These are phyloP conservation scores for Florisuga fusca DNA, from an alignment of 2,797 vertebrate genomes.

Conservation along the genomic window DNA sequence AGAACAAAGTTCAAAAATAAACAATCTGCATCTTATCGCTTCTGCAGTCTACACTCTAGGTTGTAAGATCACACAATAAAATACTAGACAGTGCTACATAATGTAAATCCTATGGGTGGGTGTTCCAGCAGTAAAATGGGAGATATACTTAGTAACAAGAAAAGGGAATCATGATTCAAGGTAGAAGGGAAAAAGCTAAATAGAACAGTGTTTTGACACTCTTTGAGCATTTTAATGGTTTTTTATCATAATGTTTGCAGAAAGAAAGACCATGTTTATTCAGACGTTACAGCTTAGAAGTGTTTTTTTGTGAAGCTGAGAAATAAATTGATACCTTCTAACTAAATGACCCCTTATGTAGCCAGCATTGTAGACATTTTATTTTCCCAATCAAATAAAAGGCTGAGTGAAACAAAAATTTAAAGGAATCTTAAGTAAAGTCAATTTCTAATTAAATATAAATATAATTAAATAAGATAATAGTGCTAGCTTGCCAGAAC, in stretches of 20 bases:
- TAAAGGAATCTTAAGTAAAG: not conserved
- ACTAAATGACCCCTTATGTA: not conserved
- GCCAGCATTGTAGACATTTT: not conserved
- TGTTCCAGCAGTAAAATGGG: not conserved
- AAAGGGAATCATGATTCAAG: not conserved
- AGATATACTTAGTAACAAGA: not conserved
- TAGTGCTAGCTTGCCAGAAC: not conserved
- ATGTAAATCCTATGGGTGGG: not conserved
- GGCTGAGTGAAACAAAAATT: not conserved
- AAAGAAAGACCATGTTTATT: not conserved
- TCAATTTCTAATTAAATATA: not conserved
- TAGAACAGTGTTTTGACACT: not conserved
- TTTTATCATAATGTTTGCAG: not conserved
- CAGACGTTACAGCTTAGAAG: not conserved
- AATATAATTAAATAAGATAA: not conserved
- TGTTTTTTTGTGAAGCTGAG: not conserved
- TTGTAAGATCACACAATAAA: not conserved
- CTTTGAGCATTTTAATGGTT: not conserved
- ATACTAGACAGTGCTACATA: not conserved
- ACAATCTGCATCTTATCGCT: not conserved
- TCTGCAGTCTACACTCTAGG: not conserved
- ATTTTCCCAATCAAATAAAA: not conserved
- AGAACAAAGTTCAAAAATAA: not conserved
- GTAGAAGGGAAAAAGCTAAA: not conserved
- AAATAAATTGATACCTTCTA: not conserved